A percentile compares a stretch with the other conserved stretches of the same genome.
phyloP scores from a whole-genome alignment of 2,113 vertebrate genomes.

The Andinoacara biseriatus region DNA sequence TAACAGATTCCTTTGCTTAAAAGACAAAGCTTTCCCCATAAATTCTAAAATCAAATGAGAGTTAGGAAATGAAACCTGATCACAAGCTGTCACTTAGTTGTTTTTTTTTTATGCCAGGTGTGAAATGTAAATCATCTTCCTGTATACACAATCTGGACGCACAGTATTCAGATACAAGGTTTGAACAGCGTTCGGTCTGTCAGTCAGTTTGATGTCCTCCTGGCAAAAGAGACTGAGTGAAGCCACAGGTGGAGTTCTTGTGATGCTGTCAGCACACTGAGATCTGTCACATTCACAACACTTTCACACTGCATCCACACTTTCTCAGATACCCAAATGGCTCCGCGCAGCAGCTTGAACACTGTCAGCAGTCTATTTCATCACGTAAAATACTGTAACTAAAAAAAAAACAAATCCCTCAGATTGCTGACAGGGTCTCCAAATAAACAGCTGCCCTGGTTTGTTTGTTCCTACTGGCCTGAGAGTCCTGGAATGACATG shows the following conservation, averaged over 20 bases:
- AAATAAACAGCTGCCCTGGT: not conserved
- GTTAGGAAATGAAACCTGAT: not conserved
- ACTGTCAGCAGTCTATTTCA: not conserved
- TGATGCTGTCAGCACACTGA: conserved; percentile 53
- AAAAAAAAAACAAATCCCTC: not conserved
- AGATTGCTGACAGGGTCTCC: not conserved
- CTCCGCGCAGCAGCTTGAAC: conserved; percentile 34
- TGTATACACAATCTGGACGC: not conserved
- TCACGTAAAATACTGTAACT: not conserved
- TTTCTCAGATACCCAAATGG: conserved; percentile 48
- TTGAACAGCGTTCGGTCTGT: not conserved
- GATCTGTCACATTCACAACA: conserved; percentile 40
- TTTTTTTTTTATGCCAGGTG: not conserved
- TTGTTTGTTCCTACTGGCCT: not conserved
- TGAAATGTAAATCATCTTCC: not conserved
- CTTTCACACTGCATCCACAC: conserved; percentile 61
- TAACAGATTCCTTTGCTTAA: not conserved
- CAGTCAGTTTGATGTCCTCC: conserved; percentile 12
- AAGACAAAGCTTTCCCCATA: not conserved
- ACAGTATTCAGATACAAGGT: not conserved
- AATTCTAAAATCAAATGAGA: not conserved
- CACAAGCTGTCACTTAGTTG: not conserved
- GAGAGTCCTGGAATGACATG: not conserved
- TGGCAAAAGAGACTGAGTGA: conserved; percentile 23
- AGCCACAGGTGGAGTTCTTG: conserved; percentile 25